Conservation (phyloP, 2,113 vertebrate genomes). For the Urocitellus parryii region DNA sequence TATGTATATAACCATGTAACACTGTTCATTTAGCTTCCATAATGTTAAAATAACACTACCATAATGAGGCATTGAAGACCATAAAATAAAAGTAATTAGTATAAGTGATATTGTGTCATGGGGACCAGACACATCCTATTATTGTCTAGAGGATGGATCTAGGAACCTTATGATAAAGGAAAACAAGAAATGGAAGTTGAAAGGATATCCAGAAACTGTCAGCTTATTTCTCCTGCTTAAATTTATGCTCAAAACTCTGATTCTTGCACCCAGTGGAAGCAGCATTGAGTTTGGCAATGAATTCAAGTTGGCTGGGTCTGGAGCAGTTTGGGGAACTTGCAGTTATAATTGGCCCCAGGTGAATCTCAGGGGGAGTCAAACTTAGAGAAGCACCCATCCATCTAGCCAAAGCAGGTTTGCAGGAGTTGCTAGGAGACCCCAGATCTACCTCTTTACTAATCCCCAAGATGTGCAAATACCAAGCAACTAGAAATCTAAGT, state of each 20-base stretch:
- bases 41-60: slow-evolving; percentile 44
- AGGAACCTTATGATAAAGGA: background rate
- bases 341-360: background rate
- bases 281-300: background rate
- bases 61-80: background rate
- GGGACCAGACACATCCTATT: background rate
- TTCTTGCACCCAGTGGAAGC: background rate
- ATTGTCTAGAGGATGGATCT: background rate
- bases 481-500: background rate
- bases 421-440: background rate
- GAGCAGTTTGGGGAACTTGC: background rate
- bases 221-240: background rate
- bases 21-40: background rate
- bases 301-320: background rate
- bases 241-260: background rate
- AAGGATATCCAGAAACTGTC: background rate
- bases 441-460: background rate
- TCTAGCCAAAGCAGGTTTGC: background rate
- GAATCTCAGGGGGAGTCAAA: background rate
- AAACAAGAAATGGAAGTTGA: background rate
- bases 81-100: slow-evolving; percentile 10
- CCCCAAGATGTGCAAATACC: background rate
- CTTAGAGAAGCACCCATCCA: background rate
- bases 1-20: background rate
- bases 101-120: background rate